These are phyloP conservation scores for Omphaloscelis lunosa DNA, from an alignment of 2,888 invertebrate species.

Conservation along the genomic window DNA sequence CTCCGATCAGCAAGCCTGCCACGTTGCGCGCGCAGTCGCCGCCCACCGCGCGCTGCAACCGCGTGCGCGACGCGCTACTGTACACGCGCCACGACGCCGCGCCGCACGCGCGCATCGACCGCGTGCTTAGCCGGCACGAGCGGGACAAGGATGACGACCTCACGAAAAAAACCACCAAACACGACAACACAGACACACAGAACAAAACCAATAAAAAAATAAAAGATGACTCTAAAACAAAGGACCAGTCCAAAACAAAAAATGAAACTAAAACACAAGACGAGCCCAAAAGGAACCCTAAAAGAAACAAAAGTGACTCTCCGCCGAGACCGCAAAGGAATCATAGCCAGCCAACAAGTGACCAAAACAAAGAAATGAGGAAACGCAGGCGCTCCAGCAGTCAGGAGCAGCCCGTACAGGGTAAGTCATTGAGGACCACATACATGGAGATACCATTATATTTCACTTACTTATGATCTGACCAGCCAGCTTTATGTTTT, in stretches of 20 bases:
- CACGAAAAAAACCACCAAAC: slow-evolving; percentile 24
- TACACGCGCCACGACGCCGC: slow-evolving; percentile 85
- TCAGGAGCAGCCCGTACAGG: slow-evolving; percentile 14
- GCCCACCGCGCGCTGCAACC: slow-evolving; percentile 22
- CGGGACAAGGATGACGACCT: slow-evolving; percentile 67
- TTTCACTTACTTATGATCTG: neutral
- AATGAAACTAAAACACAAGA: slow-evolving; percentile 9
- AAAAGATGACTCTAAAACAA: slow-evolving; percentile 10
- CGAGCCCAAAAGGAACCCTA: neutral
- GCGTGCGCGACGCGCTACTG: slow-evolving; percentile 82
- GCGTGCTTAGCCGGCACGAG: slow-evolving; percentile 79
- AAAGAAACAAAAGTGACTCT: slow-evolving; percentile 11
- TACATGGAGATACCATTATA: neutral
- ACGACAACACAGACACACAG: slow-evolving; percentile 6
- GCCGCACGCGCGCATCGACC: slow-evolving; percentile 85
- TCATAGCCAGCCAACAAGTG: slow-evolving; percentile 1
- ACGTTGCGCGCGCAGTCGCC: slow-evolving; percentile 20
- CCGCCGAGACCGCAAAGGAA: slow-evolving; percentile 17
- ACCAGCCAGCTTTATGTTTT: neutral
- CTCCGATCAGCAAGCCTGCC: slow-evolving; percentile 71
- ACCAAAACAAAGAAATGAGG: slow-evolving; percentile 16
- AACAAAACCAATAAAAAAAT: slow-evolving; percentile 1
- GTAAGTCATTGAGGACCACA: slow-evolving; percentile 1
- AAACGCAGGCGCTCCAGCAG: slow-evolving; percentile 45
- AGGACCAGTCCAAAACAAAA: slow-evolving; percentile 11